Percentiles rank a stretch among this genome's conserved stretches.
Conservation (phyloP, 2,113 vertebrate species). For the Stigmatopora argus region DNA sequence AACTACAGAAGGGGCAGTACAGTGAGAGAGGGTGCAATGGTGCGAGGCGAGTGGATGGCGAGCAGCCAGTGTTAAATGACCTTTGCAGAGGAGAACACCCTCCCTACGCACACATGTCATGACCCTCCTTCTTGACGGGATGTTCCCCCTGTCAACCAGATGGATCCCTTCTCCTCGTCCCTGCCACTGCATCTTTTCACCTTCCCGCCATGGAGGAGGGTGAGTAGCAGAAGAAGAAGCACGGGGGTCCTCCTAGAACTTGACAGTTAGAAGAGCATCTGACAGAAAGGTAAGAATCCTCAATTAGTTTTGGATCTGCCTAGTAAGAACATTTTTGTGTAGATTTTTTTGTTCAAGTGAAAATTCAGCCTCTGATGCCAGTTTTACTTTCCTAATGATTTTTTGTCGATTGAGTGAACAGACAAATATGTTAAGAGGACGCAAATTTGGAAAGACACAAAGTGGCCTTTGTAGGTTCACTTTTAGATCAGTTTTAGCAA, state of each 20-base stretch:
- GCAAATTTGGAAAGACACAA: no score
- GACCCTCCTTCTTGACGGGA: neutral
- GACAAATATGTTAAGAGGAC: neutral
- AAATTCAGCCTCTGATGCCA: neutral
- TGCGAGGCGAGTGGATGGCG: neutral
- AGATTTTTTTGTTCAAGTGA: neutral
- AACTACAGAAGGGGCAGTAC: neutral
- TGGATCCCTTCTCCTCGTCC: neutral
- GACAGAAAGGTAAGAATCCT: neutral
- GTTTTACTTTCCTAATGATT: neutral
- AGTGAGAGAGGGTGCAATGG: neutral
- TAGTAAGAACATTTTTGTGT: neutral
- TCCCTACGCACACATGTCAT: neutral
- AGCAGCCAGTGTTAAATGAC: slow-evolving; percentile 1
- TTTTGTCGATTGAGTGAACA: neutral
- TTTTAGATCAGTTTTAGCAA: no score
- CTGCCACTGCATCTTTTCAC: neutral
- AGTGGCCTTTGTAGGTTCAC: no score
- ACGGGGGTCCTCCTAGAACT: neutral
- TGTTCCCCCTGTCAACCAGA: neutral
- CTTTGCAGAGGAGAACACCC: neutral
- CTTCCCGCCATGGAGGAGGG: neutral
- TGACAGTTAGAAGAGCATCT: neutral
- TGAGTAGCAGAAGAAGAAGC: neutral
- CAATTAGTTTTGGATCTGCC: neutral